A percentile compares a stretch with the other conserved stretches of the same genome.
These are phyloP conservation scores for Drosophila meridionalis DNA, from an alignment of 2,888 invertebrate species.

Conservation along the genomic window DNA sequence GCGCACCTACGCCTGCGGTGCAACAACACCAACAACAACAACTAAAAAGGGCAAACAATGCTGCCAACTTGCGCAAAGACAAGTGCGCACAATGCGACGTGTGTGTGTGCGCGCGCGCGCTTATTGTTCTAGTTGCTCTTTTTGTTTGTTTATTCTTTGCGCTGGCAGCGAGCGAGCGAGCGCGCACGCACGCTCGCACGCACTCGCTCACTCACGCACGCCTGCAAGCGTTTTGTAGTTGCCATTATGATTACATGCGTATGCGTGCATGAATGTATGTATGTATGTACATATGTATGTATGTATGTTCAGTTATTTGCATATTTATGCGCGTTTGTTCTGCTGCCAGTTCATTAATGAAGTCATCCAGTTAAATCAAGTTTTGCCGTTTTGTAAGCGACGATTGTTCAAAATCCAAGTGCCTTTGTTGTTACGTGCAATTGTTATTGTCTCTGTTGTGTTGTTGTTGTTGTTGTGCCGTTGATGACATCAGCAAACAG, in stretches of 20 bases:
- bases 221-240: slow-evolving; percentile 45
- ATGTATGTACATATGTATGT: not conserved
- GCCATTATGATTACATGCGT: slow-evolving; percentile 23
- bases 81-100: slow-evolving; percentile 41
- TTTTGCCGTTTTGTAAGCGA: slow-evolving; percentile 48
- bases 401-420: slow-evolving; percentile 28
- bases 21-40: not conserved
- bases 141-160: slow-evolving; percentile 2
- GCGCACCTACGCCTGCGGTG: slow-evolving; percentile 46
- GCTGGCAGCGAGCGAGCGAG: not conserved
- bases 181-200: not conserved
- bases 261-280: slow-evolving; percentile 3
- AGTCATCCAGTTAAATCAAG: slow-evolving; percentile 71
- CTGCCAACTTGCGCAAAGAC: slow-evolving; percentile 36
- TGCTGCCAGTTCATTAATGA: slow-evolving; percentile 63
- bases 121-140: slow-evolving; percentile 23
- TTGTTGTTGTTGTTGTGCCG: slow-evolving; percentile 6
- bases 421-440: slow-evolving; percentile 44
- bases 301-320: slow-evolving; percentile 32
- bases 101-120: slow-evolving; percentile 1
- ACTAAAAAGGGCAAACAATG: not conserved
- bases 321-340: slow-evolving; percentile 37
- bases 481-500: slow-evolving; percentile 49
- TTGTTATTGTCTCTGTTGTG: slow-evolving; percentile 26
- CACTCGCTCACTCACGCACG: slow-evolving; percentile 6